These are phyloP conservation scores for Antedon mediterranea DNA, from an alignment of 53 echinoderm and acorn worm species.

Conservation along the genomic window DNA sequence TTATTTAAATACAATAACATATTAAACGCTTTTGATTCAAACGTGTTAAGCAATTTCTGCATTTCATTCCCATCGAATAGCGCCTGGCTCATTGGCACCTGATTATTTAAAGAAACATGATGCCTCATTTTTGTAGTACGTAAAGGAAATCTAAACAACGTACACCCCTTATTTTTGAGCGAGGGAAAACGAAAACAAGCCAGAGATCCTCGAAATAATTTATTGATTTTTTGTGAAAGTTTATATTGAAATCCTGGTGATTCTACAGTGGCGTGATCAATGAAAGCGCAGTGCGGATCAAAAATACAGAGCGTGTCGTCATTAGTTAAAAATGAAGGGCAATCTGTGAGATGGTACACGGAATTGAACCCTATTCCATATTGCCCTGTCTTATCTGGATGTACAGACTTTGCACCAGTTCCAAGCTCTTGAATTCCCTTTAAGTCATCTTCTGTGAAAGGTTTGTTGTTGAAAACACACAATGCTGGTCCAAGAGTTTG, in stretches of 20 bases:
- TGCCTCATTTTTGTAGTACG: not conserved
- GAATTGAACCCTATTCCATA: conserved; percentile 67
- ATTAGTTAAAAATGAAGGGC: conserved; percentile 62
- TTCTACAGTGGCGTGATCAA: conserved; percentile 19
- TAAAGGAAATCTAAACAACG: conserved; percentile 77
- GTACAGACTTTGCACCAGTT: conserved; percentile 51
- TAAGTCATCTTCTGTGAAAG: conserved; percentile 72
- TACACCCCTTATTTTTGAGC: conserved; percentile 14
- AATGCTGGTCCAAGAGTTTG: conserved; percentile 30
- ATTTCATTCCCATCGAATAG: not conserved
- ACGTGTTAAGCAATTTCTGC: conserved; percentile 19
- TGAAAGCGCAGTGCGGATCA: conserved; percentile 53
- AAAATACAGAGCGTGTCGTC: conserved; percentile 50
- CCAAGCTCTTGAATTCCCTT: conserved; percentile 74
- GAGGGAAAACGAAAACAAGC: conserved; percentile 27
- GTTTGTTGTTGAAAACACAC: conserved; percentile 57
- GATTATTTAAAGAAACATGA: not conserved
- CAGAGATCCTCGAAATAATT: conserved; percentile 24
- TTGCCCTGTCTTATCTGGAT: conserved; percentile 28
- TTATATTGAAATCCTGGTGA: conserved; percentile 32
- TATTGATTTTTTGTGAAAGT: conserved; percentile 13
- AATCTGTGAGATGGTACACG: conserved; percentile 84
- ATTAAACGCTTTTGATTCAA: conserved; percentile 35
- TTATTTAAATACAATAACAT: conserved; percentile 58
- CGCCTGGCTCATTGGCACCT: conserved; percentile 25